Evolutionary conservation across 1,140 invertebrate species (phyloP).

Genomic region (Eumeta japonica): DNA sequence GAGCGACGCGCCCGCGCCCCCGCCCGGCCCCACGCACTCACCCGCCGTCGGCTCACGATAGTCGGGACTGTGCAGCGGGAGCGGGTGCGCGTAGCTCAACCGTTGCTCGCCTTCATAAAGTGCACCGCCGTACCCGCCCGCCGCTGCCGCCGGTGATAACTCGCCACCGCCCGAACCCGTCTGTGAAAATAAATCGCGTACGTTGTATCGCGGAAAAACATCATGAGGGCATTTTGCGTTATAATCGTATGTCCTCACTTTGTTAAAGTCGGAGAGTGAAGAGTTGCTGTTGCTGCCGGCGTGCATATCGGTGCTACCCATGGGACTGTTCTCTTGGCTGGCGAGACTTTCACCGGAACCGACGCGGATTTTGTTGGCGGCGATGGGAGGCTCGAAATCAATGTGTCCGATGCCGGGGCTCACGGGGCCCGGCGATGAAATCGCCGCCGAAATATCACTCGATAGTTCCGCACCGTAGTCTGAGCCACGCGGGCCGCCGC

Average conservation of each 20-base stretch:
- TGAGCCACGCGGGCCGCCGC: constrained; percentile 42
- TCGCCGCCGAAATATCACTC: constrained; percentile 74
- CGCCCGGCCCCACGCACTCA: constrained; percentile 11
- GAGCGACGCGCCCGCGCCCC: constrained; percentile 2
- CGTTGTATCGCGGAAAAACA: too few relatives aligned
- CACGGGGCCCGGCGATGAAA: constrained; percentile 67
- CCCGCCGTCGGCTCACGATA: neutral
- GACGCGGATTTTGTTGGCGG: constrained; percentile 20
- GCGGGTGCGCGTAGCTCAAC: constrained; percentile 16
- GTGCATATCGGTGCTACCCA: constrained; percentile 40
- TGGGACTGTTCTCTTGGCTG: constrained; percentile 25
- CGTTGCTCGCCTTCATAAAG: constrained; percentile 26
- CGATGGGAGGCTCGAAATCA: constrained; percentile 72
- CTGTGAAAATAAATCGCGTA: too few relatives aligned
- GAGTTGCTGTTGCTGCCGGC: constrained; percentile 35
- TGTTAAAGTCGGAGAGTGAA: constrained; percentile 43
- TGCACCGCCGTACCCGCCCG: constrained; percentile 18
- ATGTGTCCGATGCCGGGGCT: constrained; percentile 70
- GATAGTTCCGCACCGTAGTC: constrained; percentile 74
- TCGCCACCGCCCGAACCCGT: constrained; percentile 17
- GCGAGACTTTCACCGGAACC: constrained; percentile 12
- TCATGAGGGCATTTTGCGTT: too few relatives aligned
- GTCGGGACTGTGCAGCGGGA: neutral
- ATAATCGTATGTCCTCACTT: constrained; percentile 18
- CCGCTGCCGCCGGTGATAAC: constrained; percentile 22